Conservation (phyloP, 2,797 vertebrate species). For the Rhabdomys pumilio region DNA sequence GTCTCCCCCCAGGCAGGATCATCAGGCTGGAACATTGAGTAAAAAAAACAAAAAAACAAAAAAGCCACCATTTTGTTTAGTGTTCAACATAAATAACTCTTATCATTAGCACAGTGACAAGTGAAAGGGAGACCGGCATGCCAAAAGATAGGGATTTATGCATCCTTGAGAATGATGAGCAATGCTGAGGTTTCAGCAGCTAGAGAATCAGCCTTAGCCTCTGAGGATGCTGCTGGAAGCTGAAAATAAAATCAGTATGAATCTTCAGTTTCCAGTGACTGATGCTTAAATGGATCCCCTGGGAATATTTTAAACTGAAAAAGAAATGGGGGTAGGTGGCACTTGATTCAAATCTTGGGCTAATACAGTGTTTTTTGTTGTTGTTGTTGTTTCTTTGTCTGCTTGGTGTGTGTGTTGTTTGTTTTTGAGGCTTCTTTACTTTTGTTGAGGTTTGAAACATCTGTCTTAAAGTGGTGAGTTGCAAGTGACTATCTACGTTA, state of each 20-base stretch:
- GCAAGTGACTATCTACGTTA: neutral
- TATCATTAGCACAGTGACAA: constrained; percentile 63
- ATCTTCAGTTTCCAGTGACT: neutral
- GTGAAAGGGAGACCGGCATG: constrained; percentile 28
- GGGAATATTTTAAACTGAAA: neutral
- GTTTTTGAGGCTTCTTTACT: neutral
- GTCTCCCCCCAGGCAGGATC: constrained; percentile 78
- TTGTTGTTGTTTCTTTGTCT: neutral
- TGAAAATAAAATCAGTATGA: neutral
- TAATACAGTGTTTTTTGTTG: neutral
- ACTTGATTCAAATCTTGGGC: neutral
- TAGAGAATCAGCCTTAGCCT: constrained; percentile 14
- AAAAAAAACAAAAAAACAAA: neutral
- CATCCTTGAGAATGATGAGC: neutral
- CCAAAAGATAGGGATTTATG: constrained; percentile 16
- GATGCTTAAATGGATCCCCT: constrained; percentile 5
- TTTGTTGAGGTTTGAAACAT: neutral
- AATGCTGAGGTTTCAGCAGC: constrained; percentile 3
- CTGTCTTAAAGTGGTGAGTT: neutral
- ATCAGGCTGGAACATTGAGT: constrained; percentile 44
- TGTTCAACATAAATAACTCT: constrained; percentile 71
- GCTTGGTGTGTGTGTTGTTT: neutral
- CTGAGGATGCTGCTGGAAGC: neutral
- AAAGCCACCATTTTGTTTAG: constrained; percentile 69
- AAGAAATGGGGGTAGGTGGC: neutral